phyloP scores from a whole-genome alignment of 2,113 vertebrate genomes.

The Leptobrachium ailaonicum region DNA sequence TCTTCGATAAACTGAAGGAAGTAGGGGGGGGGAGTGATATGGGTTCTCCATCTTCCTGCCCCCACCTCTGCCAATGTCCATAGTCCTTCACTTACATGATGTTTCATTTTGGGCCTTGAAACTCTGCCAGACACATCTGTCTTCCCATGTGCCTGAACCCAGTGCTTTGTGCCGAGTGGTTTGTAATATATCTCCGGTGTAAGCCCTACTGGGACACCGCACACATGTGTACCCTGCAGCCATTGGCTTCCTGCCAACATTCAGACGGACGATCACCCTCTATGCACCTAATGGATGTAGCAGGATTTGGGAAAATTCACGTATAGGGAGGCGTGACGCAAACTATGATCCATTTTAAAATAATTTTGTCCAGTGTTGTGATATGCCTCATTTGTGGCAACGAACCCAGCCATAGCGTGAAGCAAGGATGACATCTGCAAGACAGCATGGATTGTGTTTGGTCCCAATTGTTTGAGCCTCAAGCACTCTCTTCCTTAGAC shows the following conservation, averaged over 20 bases:
- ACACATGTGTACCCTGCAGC: conserved; percentile 81
- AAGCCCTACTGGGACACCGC: conserved; percentile 81
- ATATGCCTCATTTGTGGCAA: neutral
- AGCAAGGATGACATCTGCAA: neutral
- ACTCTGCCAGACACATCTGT: conserved; percentile 95
- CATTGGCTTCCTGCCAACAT: conserved; percentile 78
- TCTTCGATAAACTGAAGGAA: conserved; percentile 65
- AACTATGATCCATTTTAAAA: neutral
- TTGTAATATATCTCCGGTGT: conserved; percentile 84
- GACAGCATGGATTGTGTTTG: neutral
- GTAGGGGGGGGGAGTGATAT: conserved; percentile 59
- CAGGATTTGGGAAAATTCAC: conserved; percentile 63
- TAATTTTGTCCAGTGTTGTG: neutral
- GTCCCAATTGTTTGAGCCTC: neutral
- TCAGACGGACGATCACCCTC: conserved; percentile 69
- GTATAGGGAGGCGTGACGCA: neutral
- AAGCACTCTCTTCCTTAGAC: conserved; percentile 14
- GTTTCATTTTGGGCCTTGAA: conserved; percentile 95
- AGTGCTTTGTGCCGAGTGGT: conserved; percentile 81
- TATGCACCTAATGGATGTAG: conserved; percentile 72
- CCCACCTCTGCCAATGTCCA: conserved; percentile 79
- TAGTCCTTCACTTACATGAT: conserved; percentile 97
- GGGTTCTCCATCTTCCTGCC: conserved; percentile 61
- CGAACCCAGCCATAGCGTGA: neutral
- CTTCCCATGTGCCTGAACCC: conserved; percentile 96